A percentile compares a stretch with the other conserved stretches of the same genome.
These are phyloP conservation scores for Cyphomyrus discorhynchus DNA, from an alignment of 2,113 vertebrate species.

Conservation along the genomic window DNA sequence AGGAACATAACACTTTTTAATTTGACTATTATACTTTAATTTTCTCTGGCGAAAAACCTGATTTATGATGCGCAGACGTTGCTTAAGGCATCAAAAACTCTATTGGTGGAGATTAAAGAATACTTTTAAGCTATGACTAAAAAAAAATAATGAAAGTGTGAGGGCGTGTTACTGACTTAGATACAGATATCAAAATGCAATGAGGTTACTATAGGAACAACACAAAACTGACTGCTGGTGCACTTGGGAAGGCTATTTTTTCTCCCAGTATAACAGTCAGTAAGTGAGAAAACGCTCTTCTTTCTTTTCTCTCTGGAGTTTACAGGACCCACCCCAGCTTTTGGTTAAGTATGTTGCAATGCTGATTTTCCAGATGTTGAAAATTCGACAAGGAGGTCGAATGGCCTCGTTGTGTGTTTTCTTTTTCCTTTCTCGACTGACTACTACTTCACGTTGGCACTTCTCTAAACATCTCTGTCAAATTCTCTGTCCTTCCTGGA, in stretches of 20 bases:
- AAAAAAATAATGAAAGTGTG: neutral
- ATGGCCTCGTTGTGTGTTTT: neutral
- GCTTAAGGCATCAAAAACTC: neutral
- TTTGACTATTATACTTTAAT: neutral
- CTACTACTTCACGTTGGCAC: neutral
- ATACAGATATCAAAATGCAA: neutral
- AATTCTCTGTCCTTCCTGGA: conserved; percentile 13
- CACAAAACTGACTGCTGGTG: neutral
- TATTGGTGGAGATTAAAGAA: neutral
- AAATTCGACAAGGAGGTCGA: neutral
- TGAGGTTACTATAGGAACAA: neutral
- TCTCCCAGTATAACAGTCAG: neutral
- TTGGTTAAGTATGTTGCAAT: neutral
- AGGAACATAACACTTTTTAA: neutral
- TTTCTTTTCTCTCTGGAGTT: neutral
- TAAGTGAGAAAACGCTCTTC: neutral
- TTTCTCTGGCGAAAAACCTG: neutral
- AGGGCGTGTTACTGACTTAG: neutral
- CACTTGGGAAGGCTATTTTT: neutral
- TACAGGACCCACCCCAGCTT: neutral
- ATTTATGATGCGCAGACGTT: neutral
- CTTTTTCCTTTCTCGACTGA: neutral
- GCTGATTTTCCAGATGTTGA: neutral
- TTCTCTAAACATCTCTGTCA: conserved; percentile 5
- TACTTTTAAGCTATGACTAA: neutral